Evolutionary conservation across 2,113 vertebrate species (phyloP).

Genomic region (Actenoides hombroni): DNA sequence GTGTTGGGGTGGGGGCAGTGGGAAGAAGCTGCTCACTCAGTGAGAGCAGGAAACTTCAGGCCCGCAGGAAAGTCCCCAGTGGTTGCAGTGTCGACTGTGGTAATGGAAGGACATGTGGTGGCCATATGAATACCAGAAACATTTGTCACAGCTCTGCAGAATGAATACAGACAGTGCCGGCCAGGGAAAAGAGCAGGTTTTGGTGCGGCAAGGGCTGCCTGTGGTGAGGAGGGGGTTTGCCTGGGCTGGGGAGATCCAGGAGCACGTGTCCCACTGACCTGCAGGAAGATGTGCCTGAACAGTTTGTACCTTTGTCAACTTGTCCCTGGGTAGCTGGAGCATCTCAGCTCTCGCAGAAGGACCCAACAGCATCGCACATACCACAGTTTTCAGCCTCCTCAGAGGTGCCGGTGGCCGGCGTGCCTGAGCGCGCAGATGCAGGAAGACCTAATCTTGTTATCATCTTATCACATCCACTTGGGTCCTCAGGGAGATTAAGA

Average conservation of each 20-base stretch:
- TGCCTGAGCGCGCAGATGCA: background rate
- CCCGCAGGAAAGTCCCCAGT: fast-evolving
- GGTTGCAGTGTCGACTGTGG: background rate
- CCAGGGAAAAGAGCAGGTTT: background rate
- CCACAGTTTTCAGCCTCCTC: background rate
- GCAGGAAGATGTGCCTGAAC: background rate
- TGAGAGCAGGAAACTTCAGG: background rate
- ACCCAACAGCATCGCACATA: fast-evolving
- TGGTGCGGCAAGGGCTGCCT: background rate
- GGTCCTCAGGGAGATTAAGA: background rate
- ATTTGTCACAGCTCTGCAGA: background rate
- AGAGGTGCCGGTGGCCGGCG: fast-evolving
- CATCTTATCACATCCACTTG: fast-evolving
- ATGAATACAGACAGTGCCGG: background rate
- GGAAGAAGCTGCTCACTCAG: background rate
- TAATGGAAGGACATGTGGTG: background rate
- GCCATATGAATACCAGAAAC: background rate
- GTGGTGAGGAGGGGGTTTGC: background rate
- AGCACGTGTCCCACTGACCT: fast-evolving
- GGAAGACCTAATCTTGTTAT: background rate
- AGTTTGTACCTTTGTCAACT: fast-evolving
- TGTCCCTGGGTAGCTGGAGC: background rate
- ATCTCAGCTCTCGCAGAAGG: fast-evolving
- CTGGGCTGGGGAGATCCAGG: background rate
- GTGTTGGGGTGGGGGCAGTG: background rate